Evolutionary conservation across 2,797 vertebrate genomes (phyloP), one percentile per base, ranked within the genome.

Genomic region (Rhabdomys pumilio): DNA sequence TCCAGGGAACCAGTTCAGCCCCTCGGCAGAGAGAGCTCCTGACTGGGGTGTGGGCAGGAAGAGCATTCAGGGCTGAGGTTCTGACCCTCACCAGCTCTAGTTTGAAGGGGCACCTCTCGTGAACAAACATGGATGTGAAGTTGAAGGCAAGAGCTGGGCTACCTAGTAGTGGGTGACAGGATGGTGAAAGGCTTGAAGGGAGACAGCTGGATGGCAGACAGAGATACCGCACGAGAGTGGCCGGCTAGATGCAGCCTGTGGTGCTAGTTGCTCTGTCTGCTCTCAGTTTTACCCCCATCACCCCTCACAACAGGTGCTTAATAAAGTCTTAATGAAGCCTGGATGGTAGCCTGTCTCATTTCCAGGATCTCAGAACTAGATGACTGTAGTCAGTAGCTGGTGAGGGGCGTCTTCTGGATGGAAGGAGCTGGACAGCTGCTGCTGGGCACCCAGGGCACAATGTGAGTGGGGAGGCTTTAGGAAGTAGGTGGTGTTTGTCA

Each of bases 261-360:
- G 34, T 24, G 55, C 29, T 61, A 59, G 29, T 20, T 34, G 19
- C 34, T 59, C 44, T 3, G 12, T 63, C 22, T 61, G 26, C 41
- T 67, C 38, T 9, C 29, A 19, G 61, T 50, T 29, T 38, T 29
- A 1, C 11, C n/a, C 41, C 6, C 19, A 9, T 24, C 14, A 77
- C 55, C 50, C 41, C 80, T 50, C 41, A 13, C 1, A 47, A 44
- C 3, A 14, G 75, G n/a, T 67, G 3, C 86, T 79, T 89, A 76
- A 0, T 63, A 95, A 92, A 94, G 61, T 87, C 61, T 63, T 89
- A 76, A 0, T 55, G 93, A 92, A 95, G n/a, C 86, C 75, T 12
- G 11, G n/a, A n/a, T 31, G 44, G 73, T 34, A 44, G 75, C 1
- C 3, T 31, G 12, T 41, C 72, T 73, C 22, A 6, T 75, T 47